These are phyloP conservation scores for Diabrotica undecimpunctata DNA, from an alignment of 1,140 invertebrate species.

Conservation along the genomic window DNA sequence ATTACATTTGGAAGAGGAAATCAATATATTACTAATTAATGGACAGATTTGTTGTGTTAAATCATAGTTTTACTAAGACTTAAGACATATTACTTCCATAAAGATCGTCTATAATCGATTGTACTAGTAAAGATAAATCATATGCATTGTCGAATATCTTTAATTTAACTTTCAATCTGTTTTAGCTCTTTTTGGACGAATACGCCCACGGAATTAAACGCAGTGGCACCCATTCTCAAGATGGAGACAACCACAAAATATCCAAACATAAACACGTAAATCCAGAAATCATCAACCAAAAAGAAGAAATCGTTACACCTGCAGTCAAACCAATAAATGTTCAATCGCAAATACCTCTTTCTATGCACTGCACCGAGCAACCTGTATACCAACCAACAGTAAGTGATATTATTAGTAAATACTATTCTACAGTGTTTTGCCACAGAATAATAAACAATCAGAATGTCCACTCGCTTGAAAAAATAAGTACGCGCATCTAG, in stretches of 20 bases:
- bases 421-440: too few species aligned
- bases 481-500: too few species aligned
- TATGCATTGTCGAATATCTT: too few species aligned
- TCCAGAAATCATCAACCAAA: constrained; percentile 20
- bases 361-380: constrained; percentile 16
- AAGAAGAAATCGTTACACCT: constrained; percentile 7
- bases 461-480: too few species aligned
- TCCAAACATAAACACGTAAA: constrained; percentile 51
- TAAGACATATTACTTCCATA: too few species aligned
- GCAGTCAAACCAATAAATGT: constrained; percentile 14
- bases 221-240: constrained; percentile 55
- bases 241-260: constrained; percentile 53
- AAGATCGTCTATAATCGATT: too few species aligned
- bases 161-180: background rate
- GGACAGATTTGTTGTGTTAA: too few species aligned
- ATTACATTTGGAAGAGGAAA: too few species aligned
- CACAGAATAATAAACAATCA: too few species aligned
- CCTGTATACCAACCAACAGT: constrained; percentile 23
- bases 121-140: too few species aligned
- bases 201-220: constrained; percentile 54
- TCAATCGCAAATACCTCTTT: constrained; percentile 15
- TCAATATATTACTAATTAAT: too few species aligned
- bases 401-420: constrained; percentile 12
- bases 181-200: constrained; percentile 17
- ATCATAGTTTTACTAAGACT: too few species aligned